Evolutionary conservation across 2,113 vertebrate genomes (phyloP), one percentile per base, ranked within the genome.

Genomic region (Sorex fumeus): DNA sequence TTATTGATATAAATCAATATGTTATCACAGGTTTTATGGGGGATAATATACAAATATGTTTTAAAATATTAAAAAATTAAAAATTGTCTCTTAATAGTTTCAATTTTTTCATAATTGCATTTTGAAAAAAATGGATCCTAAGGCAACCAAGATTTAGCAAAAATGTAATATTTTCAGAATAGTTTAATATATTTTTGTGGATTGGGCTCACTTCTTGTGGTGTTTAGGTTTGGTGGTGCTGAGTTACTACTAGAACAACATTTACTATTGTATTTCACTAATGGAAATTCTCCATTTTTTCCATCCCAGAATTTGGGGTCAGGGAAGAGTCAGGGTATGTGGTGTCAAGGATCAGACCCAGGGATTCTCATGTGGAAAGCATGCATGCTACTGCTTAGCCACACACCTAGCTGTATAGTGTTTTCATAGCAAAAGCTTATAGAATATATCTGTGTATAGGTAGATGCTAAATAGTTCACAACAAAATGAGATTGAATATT

Each of bases 61-160:
- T 90, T 93, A 91, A 84, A 32, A 87, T 84, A 69, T 50, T 94
- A 87, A 69, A 80, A 92, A 77, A 45, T 90, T 40, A 40, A 40
- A 40, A 40, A 91, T 87, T 91, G 47, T 83, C 23, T 87, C 28
- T 91, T 90, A 77, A 57, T 76, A 9, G 43, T 21, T 84, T 88
- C 53, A 92, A 70, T 91, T 93, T 86, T 43, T 94, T 12, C 86
- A 87, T 84, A 94, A 95, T 75, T 90, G n/a, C 45, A 81, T 94
- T 15, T 18, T 32, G 45, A 9, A 75, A 28, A 28, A 91, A 81
- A 93, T 90, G 91, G 89, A n/a, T 84, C n/a, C 80, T 87, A 60
- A 47, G 6, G 81, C 72, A 71, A 18, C 34, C 75, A 82, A 21
- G 13, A 87, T 50, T 93, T 64, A 90, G 30, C 13, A 19, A 78